phyloP scores from a whole-genome alignment of 2,113 vertebrate genomes.

The Blennius ocellaris region DNA sequence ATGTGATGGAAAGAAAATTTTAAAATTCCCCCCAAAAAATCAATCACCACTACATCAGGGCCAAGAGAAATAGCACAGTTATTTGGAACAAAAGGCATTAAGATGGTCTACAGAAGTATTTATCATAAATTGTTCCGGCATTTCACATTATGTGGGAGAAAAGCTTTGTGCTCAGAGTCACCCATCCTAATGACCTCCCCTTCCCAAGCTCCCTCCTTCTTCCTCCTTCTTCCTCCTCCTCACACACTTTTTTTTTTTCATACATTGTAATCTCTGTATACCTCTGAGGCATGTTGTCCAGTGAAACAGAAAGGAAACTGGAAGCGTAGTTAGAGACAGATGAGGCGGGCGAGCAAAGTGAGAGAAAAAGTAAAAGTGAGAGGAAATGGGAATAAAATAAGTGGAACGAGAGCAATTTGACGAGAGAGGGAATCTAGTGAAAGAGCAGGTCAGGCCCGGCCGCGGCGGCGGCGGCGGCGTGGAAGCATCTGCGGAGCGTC shows the following conservation, averaged over 20 bases:
- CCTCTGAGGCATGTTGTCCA: conserved; percentile 57
- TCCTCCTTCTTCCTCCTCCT: background rate
- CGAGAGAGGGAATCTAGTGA: conserved; percentile 35
- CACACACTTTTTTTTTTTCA: background rate
- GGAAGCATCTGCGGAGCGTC: conserved; percentile 54
- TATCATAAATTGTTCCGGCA: too few species aligned
- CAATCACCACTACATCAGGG: too few species aligned
- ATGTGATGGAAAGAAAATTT: too few species aligned
- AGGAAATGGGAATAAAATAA: conserved; percentile 62
- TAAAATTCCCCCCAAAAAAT: too few species aligned
- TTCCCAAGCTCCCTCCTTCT: background rate
- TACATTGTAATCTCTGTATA: conserved; percentile 58
- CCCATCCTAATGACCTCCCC: conserved; percentile 46
- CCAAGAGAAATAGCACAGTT: too few species aligned
- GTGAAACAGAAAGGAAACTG: conserved; percentile 54
- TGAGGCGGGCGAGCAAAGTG: conserved; percentile 33
- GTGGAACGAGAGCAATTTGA: conserved; percentile 66
- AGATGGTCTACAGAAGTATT: too few species aligned
- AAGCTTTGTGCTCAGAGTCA: background rate
- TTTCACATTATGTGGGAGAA: too few species aligned
- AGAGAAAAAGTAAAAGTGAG: conserved; percentile 31
- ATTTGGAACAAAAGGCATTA: too few species aligned
- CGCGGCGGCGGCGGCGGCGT: conserved; percentile 13
- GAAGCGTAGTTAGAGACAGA: conserved; percentile 47
- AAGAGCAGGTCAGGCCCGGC: conserved; percentile 52